phyloP scores from a whole-genome alignment of 1,140 invertebrate genomes.

The Drosophila nasuta region DNA sequence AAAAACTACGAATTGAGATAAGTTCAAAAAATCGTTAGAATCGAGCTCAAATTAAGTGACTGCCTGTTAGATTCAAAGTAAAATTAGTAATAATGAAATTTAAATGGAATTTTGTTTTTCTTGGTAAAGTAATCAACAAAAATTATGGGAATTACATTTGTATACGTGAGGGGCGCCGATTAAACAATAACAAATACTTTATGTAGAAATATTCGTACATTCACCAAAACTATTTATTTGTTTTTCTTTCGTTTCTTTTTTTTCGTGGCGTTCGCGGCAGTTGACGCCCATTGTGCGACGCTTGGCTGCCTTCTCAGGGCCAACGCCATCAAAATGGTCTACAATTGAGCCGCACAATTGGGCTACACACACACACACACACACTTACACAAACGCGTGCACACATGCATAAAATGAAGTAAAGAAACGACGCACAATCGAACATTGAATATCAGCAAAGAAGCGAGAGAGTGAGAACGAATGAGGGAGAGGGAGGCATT shows the following conservation, averaged over 20 bases:
- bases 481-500: slow-evolving; percentile 4
- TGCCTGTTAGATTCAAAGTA: background rate
- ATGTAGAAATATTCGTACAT: slow-evolving; percentile 14
- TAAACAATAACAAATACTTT: slow-evolving; percentile 25
- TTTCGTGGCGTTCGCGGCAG: slow-evolving; percentile 16
- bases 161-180: background rate
- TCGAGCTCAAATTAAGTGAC: background rate
- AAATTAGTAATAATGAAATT: slow-evolving; percentile 26
- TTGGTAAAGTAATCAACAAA: slow-evolving; percentile 24
- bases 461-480: slow-evolving; percentile 24
- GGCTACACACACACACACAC: slow-evolving; percentile 44
- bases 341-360: slow-evolving; percentile 74
- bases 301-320: slow-evolving; percentile 57
- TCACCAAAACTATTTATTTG: slow-evolving; percentile 11
- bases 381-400: background rate
- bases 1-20: background rate
- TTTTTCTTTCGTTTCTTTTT: slow-evolving; percentile 1
- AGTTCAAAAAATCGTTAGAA: no score
- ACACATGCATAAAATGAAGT: slow-evolving; percentile 14
- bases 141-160: slow-evolving; percentile 16
- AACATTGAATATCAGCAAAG: slow-evolving; percentile 34
- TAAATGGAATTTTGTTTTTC: slow-evolving; percentile 16
- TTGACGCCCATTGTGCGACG: slow-evolving; percentile 61
- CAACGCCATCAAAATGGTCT: slow-evolving; percentile 65
- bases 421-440: slow-evolving; percentile 50